Percentiles rank a stretch among this genome's conserved stretches.
Evolutionary conservation across 2,113 vertebrate genomes (phyloP).

Genomic region (Canis aureus): DNA sequence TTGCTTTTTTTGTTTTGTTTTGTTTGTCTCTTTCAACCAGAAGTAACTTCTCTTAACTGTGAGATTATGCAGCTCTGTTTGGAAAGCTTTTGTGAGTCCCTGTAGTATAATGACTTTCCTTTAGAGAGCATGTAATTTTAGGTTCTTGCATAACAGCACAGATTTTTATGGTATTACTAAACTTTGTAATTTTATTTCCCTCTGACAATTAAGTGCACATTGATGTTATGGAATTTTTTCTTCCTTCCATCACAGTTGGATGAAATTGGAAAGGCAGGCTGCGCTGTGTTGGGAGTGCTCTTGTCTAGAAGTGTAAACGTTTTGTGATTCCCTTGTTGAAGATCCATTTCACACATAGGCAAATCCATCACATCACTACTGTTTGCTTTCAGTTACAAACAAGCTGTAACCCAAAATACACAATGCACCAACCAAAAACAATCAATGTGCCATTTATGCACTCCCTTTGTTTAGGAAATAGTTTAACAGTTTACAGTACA

Average conservation of each 20-base stretch:
- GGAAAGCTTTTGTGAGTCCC: constrained; percentile 85
- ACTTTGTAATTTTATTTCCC: constrained; percentile 89
- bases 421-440: constrained; percentile 75
- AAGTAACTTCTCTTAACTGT: constrained; percentile 84
- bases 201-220: constrained; percentile 88
- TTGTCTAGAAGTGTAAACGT: constrained; percentile 84
- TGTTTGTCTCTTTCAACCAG: constrained; percentile 72
- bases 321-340: constrained; percentile 84
- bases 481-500: constrained; percentile 70
- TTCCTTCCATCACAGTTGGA: constrained; percentile 82
- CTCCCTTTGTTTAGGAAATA: constrained; percentile 75
- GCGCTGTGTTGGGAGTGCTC: constrained; percentile 80
- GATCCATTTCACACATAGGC: constrained; percentile 86
- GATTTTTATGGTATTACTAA: constrained; percentile 88
- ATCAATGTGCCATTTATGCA: constrained; percentile 66
- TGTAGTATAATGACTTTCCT: constrained; percentile 87
- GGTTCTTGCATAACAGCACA: constrained; percentile 86
- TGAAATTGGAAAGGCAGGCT: constrained; percentile 83
- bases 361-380: constrained; percentile 83
- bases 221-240: constrained; percentile 85
- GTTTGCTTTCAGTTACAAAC: constrained; percentile 84
- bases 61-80: constrained; percentile 86
- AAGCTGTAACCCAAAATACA: constrained; percentile 81
- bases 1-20: constrained; percentile 74
- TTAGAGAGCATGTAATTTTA: constrained; percentile 87